Evolutionary conservation across 2,888 invertebrate genomes (phyloP).

Genomic region (Branchellion lobata): DNA sequence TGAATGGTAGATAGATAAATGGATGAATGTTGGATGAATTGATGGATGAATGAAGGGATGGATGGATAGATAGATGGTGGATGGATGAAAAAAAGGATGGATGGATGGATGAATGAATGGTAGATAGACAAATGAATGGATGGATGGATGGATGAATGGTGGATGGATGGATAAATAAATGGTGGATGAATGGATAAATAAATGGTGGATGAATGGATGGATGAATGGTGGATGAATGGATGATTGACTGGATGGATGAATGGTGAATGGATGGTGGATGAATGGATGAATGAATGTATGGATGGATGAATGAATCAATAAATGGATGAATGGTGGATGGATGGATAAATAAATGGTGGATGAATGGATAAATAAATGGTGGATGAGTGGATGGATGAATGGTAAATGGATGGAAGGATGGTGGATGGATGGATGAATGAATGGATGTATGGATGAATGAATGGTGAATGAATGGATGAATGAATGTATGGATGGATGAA

Average conservation of each 20-base stretch:
- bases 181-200: not conserved
- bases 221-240: conserved; percentile 64
- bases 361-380: not conserved
- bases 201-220: not conserved
- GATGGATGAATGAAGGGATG: conserved; percentile 68
- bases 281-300: not conserved
- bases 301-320: not conserved
- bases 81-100: not conserved
- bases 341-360: too few relatives aligned
- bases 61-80: not conserved
- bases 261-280: not conserved
- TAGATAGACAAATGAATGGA: not conserved
- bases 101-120: not conserved
- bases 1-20: not conserved
- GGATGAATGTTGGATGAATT: conserved; percentile 68
- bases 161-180: not conserved
- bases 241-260: conserved; percentile 71
- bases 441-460: not conserved
- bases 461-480: conserved; percentile 75
- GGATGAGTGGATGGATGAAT: not conserved
- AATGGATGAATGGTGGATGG: not conserved
- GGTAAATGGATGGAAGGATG: conserved; percentile 82
- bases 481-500: not conserved
- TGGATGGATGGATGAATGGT: not conserved
- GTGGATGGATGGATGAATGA: not conserved